phyloP scores from a whole-genome alignment of 2,797 vertebrate species.

The Sciurus carolinensis region DNA sequence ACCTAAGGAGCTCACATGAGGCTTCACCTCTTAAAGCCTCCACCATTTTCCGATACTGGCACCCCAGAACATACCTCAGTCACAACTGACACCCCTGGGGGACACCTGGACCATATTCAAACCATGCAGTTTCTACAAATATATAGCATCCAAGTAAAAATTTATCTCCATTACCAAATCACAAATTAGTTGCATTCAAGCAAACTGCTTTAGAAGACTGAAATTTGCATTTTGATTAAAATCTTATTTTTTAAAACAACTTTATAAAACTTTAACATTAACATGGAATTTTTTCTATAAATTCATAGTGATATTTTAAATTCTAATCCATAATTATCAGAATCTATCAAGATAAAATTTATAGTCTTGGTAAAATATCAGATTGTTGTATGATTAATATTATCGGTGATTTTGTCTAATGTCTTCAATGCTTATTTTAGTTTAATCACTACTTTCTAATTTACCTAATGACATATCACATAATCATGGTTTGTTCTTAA shows the following conservation, averaged over 20 bases:
- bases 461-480: not conserved
- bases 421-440: slow-evolving; percentile 43
- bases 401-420: slow-evolving; percentile 25
- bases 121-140: not conserved
- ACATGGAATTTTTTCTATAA: not conserved
- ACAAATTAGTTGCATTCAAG: not conserved
- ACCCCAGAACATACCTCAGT: not conserved
- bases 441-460: slow-evolving; percentile 44
- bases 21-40: not conserved
- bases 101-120: too few relatives aligned
- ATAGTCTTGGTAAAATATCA: slow-evolving; percentile 36
- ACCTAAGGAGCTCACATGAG: not conserved
- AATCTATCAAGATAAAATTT: slow-evolving; percentile 55
- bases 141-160: not conserved
- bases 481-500: slow-evolving; percentile 50
- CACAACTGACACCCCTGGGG: too few relatives aligned
- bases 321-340: slow-evolving; percentile 50
- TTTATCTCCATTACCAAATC: not conserved
- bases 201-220: not conserved
- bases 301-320: slow-evolving; percentile 30
- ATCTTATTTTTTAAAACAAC: not conserved
- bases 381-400: slow-evolving; percentile 1
- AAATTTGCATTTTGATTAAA: slow-evolving; percentile 44
- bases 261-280: slow-evolving; percentile 1
- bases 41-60: too few relatives aligned